A percentile compares a stretch with the other conserved stretches of the same genome.
Conservation (phyloP, 2,113 vertebrate species). For the Barnardius zonarius region DNA sequence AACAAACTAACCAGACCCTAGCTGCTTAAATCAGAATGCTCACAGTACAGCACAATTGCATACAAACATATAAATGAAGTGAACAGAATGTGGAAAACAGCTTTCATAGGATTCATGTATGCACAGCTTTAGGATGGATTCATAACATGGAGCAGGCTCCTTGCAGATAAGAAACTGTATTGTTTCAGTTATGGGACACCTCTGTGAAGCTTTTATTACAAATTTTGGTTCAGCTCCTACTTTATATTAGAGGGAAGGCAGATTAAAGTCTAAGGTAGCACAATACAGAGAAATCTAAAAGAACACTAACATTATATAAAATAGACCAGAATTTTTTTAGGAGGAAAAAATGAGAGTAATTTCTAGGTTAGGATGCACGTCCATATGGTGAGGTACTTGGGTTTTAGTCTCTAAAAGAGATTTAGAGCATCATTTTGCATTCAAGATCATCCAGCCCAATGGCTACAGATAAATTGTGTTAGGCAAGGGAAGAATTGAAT, state of each 20-base stretch:
- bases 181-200: not conserved
- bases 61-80: not conserved
- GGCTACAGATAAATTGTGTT: not conserved
- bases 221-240: not conserved
- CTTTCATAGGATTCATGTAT: not conserved
- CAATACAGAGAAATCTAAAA: not conserved
- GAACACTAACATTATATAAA: not conserved
- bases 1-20: not conserved
- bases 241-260: not conserved
- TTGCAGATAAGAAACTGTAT: not conserved
- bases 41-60: not conserved
- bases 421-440: not conserved
- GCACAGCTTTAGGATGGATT: not conserved
- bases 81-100: not conserved
- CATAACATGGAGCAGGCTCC: not conserved
- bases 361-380: not conserved
- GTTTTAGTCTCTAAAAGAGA: not conserved
- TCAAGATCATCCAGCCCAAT: not conserved
- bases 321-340: not conserved
- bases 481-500: not conserved
- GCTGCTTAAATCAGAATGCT: not conserved
- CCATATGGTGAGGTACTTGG: not conserved
- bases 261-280: not conserved
- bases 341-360: not conserved
- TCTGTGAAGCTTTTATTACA: not conserved